Conservation (phyloP, 1,140 invertebrate species). For the Bombus ignitus region DNA sequence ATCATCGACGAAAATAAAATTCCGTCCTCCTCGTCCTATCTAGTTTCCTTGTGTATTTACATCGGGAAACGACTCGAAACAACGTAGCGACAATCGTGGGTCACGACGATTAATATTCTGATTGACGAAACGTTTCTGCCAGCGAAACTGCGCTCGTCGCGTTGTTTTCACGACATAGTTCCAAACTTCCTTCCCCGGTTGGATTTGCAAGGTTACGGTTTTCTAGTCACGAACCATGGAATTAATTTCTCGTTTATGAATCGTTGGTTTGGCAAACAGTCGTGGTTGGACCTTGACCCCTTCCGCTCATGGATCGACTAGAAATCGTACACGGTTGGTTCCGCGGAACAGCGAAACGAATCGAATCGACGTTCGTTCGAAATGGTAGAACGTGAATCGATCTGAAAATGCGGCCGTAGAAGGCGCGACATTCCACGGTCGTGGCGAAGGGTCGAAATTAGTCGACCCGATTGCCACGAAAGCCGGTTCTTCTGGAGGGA, state of each 20-base stretch:
- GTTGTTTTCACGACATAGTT: neutral
- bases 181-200: neutral
- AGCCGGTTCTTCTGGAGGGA: slow-evolving; percentile 68
- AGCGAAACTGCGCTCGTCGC: neutral
- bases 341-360: neutral
- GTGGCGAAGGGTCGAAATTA: slow-evolving; percentile 62
- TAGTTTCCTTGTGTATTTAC: neutral
- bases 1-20: slow-evolving; percentile 67
- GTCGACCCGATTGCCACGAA: slow-evolving; percentile 63
- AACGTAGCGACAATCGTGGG: neutral
- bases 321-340: neutral
- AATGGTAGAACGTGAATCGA: too few species aligned
- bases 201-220: neutral
- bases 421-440: slow-evolving; percentile 14
- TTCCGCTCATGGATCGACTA: neutral
- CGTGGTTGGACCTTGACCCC: slow-evolving; percentile 49
- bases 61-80: neutral
- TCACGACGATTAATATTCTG: neutral
- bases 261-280: slow-evolving; percentile 6
- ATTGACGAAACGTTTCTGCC: neutral
- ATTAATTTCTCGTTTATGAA: slow-evolving; percentile 36
- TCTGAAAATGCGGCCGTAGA: slow-evolving; percentile 12
- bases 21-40: slow-evolving; percentile 26
- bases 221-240: neutral
- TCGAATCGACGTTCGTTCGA: neutral